Evolutionary conservation across 2,797 vertebrate species (phyloP).

Genomic region (Helarctos malayanus): DNA sequence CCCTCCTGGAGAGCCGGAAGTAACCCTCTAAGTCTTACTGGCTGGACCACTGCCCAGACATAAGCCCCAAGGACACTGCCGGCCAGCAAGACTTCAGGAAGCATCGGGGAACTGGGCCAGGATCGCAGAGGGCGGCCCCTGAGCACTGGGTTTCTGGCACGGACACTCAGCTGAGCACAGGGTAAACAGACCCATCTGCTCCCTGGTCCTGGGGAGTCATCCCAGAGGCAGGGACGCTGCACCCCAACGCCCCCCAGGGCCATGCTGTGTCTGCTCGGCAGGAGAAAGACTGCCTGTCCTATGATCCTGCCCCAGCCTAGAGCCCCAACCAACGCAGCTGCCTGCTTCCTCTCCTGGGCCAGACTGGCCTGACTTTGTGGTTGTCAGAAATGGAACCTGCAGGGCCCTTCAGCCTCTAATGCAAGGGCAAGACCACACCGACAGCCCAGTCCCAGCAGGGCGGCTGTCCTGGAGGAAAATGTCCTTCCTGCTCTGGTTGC

Average conservation of each 20-base stretch:
- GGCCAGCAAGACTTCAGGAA: background rate
- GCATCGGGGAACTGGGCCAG: background rate
- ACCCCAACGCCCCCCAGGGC: background rate
- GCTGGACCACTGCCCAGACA: background rate
- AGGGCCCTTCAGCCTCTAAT: background rate
- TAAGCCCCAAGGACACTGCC: background rate
- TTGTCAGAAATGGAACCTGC: background rate
- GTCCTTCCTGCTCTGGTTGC: fast-evolving
- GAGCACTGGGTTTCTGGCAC: background rate
- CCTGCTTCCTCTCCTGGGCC: background rate
- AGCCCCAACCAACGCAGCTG: background rate
- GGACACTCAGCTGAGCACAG: background rate
- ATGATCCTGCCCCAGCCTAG: background rate
- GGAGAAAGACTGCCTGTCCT: background rate
- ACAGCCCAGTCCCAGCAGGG: background rate
- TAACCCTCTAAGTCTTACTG: background rate
- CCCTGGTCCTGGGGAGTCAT: background rate
- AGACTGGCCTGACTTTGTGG: background rate
- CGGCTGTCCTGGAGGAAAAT: background rate
- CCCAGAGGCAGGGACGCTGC: background rate
- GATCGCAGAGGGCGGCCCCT: background rate
- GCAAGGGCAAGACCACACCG: background rate
- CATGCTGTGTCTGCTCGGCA: fast-evolving
- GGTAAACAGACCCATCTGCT: background rate
- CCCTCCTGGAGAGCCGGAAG: background rate